These are phyloP conservation scores for Diplazon laetatorius DNA, from an alignment of 2,888 invertebrate genomes.

Conservation along the genomic window DNA sequence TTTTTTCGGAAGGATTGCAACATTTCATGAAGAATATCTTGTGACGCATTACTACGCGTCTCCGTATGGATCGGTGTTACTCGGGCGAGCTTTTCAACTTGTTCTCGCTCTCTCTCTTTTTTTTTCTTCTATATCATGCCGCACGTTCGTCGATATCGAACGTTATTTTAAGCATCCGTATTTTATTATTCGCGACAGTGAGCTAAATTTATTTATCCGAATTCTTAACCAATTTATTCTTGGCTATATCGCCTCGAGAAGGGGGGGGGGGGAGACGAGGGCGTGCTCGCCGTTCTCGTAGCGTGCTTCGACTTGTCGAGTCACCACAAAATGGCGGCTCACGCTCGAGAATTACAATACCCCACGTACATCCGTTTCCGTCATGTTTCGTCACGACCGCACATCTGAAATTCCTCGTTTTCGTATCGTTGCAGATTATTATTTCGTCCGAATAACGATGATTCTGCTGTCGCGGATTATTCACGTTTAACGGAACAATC, in stretches of 20 bases:
- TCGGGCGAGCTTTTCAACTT: conserved; percentile 39
- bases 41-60: conserved; percentile 47
- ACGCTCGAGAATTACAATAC: too few species aligned
- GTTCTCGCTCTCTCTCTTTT: conserved; percentile 11
- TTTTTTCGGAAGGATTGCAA: conserved; percentile 2
- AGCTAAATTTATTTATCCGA: background rate
- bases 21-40: conserved; percentile 10
- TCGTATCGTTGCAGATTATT: conserved; percentile 72
- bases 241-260: background rate
- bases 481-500: conserved; percentile 65
- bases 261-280: background rate
- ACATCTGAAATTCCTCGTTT: conserved; percentile 53
- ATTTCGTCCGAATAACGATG: conserved; percentile 61
- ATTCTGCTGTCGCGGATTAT: conserved; percentile 56
- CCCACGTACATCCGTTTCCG: too few species aligned
- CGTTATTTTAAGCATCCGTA: too few species aligned
- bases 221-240: background rate
- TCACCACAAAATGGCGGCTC: conserved; percentile 17
- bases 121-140: background rate
- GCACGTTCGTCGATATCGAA: background rate
- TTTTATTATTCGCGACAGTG: background rate
- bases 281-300: background rate
- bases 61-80: conserved; percentile 57
- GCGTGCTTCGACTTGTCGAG: background rate
- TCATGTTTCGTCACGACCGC: background rate